Percentiles rank a stretch among this genome's conserved stretches.
Evolutionary conservation across 1,140 invertebrate genomes (phyloP).

Genomic region (Hycleus phaleratus): DNA sequence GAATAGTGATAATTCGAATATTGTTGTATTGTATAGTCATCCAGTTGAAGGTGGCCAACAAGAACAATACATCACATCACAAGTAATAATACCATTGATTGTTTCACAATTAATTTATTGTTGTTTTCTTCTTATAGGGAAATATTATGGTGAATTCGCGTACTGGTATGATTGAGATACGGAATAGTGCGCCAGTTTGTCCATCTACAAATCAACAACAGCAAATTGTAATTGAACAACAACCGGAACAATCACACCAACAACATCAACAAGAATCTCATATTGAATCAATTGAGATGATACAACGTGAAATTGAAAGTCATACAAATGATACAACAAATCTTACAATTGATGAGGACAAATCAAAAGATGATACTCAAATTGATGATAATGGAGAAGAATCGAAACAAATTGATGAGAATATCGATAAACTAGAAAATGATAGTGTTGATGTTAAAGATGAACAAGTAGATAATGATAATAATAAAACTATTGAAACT

Average conservation of each 20-base stretch:
- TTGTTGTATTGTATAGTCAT: conserved; percentile 54
- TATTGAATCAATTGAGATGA: conserved; percentile 40
- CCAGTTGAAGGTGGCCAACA: conserved; percentile 44
- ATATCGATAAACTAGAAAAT: background rate
- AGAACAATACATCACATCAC: conserved; percentile 43
- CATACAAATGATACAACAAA: conserved; percentile 1
- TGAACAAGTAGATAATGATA: background rate
- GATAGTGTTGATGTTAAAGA: conserved; percentile 1
- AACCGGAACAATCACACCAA: background rate
- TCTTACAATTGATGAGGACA: conserved; percentile 6
- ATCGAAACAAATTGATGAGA: background rate
- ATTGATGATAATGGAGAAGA: background rate
- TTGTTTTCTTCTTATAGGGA: conserved; percentile 23
- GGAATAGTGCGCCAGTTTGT: conserved; percentile 26
- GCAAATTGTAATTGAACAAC: conserved; percentile 16
- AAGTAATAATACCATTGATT: conserved; percentile 23
- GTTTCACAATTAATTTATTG: too few species aligned
- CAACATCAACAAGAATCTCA: conserved; percentile 18
- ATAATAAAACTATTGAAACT: background rate
- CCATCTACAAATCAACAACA: background rate
- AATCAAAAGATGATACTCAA: conserved; percentile 1
- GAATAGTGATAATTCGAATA: conserved; percentile 47
- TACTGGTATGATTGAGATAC: conserved; percentile 44
- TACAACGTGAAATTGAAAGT: conserved; percentile 29
- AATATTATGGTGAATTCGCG: conserved; percentile 48